These are phyloP conservation scores for Drosophila putrida DNA, from an alignment of 2,888 invertebrate species.

Conservation along the genomic window DNA sequence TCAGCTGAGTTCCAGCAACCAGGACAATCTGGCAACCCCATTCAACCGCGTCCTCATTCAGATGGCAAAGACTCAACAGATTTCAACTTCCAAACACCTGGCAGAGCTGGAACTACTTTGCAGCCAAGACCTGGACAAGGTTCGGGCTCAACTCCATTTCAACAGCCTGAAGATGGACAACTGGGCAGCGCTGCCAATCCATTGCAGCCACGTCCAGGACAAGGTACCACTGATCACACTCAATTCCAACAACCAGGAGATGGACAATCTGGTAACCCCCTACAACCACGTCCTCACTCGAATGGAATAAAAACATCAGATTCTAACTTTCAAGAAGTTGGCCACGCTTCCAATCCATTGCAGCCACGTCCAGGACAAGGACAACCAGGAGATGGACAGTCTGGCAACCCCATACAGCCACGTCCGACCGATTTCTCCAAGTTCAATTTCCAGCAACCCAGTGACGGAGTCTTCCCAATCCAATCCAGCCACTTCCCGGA, in stretches of 20 bases:
- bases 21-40: background rate
- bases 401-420: background rate
- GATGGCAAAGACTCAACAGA: background rate
- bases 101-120: background rate
- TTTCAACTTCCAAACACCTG: background rate
- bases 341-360: background rate
- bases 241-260: background rate
- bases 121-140: slow-evolving; percentile 2
- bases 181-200: background rate
- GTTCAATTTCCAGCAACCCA: slow-evolving; percentile 12
- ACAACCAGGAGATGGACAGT: slow-evolving; percentile 1
- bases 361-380: slow-evolving; percentile 8
- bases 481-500: slow-evolving; percentile 13
- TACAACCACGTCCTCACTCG: slow-evolving; percentile 30
- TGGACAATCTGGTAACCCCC: background rate
- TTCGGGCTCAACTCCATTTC: too few species aligned
- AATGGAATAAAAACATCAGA: background rate
- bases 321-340: background rate
- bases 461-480: background rate
- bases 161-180: background rate
- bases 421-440: background rate
- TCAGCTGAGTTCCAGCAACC: slow-evolving; percentile 7
- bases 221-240: background rate
- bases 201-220: slow-evolving; percentile 18
- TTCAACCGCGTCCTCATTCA: slow-evolving; percentile 26